A percentile compares a stretch with the other conserved stretches of the same genome.
Conservation (phyloP, 2,113 vertebrate genomes). For the Toxotes jaculatrix region DNA sequence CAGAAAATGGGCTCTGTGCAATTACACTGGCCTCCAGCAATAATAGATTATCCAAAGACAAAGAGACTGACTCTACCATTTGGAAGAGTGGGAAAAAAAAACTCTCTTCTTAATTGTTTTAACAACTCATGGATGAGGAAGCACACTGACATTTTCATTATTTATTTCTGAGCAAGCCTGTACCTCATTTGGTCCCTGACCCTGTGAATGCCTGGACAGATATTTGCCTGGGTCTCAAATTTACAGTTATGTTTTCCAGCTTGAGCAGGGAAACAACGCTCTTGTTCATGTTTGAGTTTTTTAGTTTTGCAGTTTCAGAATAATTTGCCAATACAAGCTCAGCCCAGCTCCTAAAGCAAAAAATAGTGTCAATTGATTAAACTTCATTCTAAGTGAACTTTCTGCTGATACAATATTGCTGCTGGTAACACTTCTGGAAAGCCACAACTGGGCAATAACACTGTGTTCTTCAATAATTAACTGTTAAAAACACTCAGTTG, state of each 20-base stretch:
- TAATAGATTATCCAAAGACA: slow-evolving; percentile 53
- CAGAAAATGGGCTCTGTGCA: slow-evolving; percentile 53
- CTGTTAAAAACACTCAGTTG: not conserved
- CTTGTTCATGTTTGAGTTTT: not conserved
- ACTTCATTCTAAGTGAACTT: too few species aligned
- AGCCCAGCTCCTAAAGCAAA: too few species aligned
- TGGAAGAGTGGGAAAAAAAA: not conserved
- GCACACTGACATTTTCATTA: slow-evolving; percentile 28
- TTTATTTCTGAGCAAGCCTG: slow-evolving; percentile 24
- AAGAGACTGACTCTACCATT: slow-evolving; percentile 39
- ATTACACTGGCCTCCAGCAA: slow-evolving; percentile 45
- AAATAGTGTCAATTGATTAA: not conserved
- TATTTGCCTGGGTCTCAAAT: slow-evolving; percentile 1
- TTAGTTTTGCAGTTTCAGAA: too few species aligned
- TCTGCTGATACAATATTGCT: not conserved
- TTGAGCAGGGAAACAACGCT: not conserved
- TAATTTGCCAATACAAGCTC: too few species aligned
- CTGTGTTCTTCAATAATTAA: slow-evolving; percentile 1
- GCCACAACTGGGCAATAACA: not conserved
- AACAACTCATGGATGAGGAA: slow-evolving; percentile 36
- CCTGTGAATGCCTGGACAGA: slow-evolving; percentile 10
- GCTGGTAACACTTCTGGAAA: not conserved
- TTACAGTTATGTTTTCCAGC: not conserved
- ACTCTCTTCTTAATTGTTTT: slow-evolving; percentile 26
- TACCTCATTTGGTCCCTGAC: slow-evolving; percentile 23